Evolutionary conservation across 2,113 vertebrate genomes (phyloP), one percentile per base, ranked within the genome.

Genomic region (Gulo gulo): DNA sequence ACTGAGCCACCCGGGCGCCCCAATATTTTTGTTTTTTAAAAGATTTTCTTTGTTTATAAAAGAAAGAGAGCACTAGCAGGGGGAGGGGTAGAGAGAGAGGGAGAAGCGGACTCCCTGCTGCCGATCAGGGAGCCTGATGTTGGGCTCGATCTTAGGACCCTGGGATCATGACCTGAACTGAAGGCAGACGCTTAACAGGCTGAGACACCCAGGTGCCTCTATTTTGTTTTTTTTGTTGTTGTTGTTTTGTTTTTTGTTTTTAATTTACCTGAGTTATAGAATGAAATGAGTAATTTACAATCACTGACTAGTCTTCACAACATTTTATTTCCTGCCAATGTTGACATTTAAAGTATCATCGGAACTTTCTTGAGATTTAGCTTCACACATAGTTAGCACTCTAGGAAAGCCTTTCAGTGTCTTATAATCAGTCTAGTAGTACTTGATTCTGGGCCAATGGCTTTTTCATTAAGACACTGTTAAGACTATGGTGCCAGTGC

Each of bases 331-430:
- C 50, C 83, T 82, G 61, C 36, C 29, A 82, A 0, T 71, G 31
- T 81, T 84, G 63, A 94, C 47, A 76, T 92, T 92, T 88, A 76
- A 96, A 76, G 71, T 95, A 61, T 63, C 55, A 36, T 20, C 91
- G 50, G 76, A 91, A 59, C 21, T 42, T 24, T 50, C 23, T 92
- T 83, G 83, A 76, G 34, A 52, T 82, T 88, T 85, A 50, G 82
- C 59, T 88, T 93, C 42, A 92, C n/a, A 67, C 16, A 67, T 9
- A 74, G 61, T 91, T 88, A 80, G 42, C 52, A 67, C 31, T 59
- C 52, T 85, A 74, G 83, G 73, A 95, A 79, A 93, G 42, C 52
- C 29, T 71, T 82, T 76, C 21, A 55, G 1, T 93, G 34, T 20
- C 39, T 52, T 84, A 84, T 15, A 81, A 67, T 82, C 24, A 20